Percentiles rank a stretch among this genome's conserved stretches.
Evolutionary conservation across 2,888 invertebrate species (phyloP).

Genomic region (Polietes domitor): DNA sequence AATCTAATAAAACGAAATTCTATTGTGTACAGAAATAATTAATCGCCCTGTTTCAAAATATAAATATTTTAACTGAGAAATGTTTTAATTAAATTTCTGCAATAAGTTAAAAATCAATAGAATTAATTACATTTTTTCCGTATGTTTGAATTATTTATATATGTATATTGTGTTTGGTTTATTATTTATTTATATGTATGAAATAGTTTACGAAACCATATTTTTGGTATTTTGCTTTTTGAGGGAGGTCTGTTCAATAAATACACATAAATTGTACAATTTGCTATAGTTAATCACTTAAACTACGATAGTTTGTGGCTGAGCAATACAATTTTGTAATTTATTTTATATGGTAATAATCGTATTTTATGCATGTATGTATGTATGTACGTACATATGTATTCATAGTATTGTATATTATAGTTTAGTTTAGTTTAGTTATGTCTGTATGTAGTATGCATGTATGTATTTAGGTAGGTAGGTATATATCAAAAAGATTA

Average conservation of each 20-base stretch:
- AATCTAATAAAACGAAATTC: too few species aligned
- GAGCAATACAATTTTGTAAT: slow-evolving; percentile 20
- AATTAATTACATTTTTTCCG: slow-evolving; percentile 14
- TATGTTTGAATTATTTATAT: slow-evolving; percentile 26
- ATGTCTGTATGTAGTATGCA: background rate
- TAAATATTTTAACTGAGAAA: slow-evolving; percentile 19
- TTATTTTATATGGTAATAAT: slow-evolving; percentile 11
- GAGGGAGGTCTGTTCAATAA: background rate
- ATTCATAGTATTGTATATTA: background rate
- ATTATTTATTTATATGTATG: slow-evolving; percentile 13
- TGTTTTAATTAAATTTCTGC: slow-evolving; percentile 13
- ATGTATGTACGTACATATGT: background rate
- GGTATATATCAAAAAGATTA: slow-evolving; percentile 33
- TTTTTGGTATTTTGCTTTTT: slow-evolving; percentile 40
- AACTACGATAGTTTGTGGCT: slow-evolving; percentile 8
- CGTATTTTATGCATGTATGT: background rate
- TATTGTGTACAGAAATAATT: too few species aligned
- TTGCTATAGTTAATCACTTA: background rate
- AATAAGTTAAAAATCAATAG: slow-evolving; percentile 24
- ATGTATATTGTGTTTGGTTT: background rate
- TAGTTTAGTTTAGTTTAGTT: too few species aligned
- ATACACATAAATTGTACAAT: slow-evolving; percentile 22
- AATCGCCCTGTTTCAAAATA: background rate
- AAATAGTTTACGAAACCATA: slow-evolving; percentile 69
- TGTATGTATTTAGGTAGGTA: too few species aligned